These are phyloP conservation scores for Theodoxus fluviatilis DNA, from an alignment of 2,888 invertebrate genomes.

Conservation along the genomic window DNA sequence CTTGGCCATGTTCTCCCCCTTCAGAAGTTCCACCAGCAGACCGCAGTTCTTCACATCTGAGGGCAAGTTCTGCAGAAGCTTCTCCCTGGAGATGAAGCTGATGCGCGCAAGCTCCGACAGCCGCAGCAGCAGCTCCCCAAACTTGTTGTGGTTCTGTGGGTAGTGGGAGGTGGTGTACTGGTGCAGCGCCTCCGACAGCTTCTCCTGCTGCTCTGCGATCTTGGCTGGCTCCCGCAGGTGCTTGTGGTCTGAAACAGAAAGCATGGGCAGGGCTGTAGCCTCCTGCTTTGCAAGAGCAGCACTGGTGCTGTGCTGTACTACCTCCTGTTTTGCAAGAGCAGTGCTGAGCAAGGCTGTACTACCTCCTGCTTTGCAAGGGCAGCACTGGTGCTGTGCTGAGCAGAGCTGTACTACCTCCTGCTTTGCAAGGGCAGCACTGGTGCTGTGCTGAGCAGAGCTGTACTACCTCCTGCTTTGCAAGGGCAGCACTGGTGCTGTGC, in stretches of 20 bases:
- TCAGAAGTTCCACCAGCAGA: slow-evolving; percentile 91
- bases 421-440: too few relatives aligned
- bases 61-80: slow-evolving; percentile 74
- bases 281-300: neutral
- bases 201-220: slow-evolving; percentile 91
- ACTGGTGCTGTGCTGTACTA: too few relatives aligned
- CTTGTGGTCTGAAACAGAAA: slow-evolving; percentile 77
- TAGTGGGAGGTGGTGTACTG: slow-evolving; percentile 90
- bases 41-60: slow-evolving; percentile 91
- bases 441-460: too few relatives aligned
- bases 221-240: slow-evolving; percentile 92
- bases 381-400: too few relatives aligned
- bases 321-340: neutral
- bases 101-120: slow-evolving; percentile 94
- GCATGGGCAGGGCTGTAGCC: too few relatives aligned
- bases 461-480: too few relatives aligned
- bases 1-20: slow-evolving; percentile 59
- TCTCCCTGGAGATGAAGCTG: slow-evolving; percentile 89
- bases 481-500: too few relatives aligned
- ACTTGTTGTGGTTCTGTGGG: slow-evolving; percentile 91
- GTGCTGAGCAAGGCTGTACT: too few relatives aligned
- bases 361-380: too few relatives aligned
- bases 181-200: slow-evolving; percentile 88
- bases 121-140: slow-evolving; percentile 88
- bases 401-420: too few relatives aligned